Conservation (phyloP, 2,797 vertebrate genomes). For the Sebastes nivosus region DNA sequence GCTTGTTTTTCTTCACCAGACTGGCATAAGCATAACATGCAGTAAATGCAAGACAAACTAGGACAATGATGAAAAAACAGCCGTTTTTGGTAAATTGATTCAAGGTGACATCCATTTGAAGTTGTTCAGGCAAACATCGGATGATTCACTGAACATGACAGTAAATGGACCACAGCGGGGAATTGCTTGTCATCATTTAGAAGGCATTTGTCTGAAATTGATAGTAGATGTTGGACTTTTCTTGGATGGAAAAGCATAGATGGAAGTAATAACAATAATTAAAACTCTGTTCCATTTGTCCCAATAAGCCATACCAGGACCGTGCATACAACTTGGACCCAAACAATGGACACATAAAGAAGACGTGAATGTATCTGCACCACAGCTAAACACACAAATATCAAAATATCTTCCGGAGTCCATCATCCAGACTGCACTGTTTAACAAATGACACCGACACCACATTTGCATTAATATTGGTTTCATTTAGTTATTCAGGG, state of each 20-base stretch:
- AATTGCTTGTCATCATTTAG: not conserved
- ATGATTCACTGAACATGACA: not conserved
- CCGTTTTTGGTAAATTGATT: not conserved
- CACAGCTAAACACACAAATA: not conserved
- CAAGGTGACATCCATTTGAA: not conserved
- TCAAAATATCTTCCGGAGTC: not conserved
- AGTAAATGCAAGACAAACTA: not conserved
- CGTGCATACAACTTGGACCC: not conserved
- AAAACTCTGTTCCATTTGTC: not conserved
- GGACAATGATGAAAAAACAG: not conserved
- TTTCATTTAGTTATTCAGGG: slow-evolving; percentile 80
- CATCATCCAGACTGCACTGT: not conserved
- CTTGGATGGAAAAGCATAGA: not conserved
- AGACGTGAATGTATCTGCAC: not conserved
- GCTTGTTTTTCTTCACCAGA: not conserved
- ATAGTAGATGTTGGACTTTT: not conserved
- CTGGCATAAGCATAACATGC: not conserved
- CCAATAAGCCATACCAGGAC: not conserved
- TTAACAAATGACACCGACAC: slow-evolving; percentile 65
- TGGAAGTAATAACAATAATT: not conserved
- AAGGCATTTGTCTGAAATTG: not conserved
- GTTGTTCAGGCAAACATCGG: not conserved
- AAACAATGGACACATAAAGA: not conserved
- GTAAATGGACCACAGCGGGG: not conserved
- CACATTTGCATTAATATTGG: slow-evolving; percentile 73